A percentile compares a stretch with the other conserved stretches of the same genome.
These are phyloP conservation scores for Fulmarus glacialis DNA, from an alignment of 2,113 vertebrate genomes.

Conservation along the genomic window DNA sequence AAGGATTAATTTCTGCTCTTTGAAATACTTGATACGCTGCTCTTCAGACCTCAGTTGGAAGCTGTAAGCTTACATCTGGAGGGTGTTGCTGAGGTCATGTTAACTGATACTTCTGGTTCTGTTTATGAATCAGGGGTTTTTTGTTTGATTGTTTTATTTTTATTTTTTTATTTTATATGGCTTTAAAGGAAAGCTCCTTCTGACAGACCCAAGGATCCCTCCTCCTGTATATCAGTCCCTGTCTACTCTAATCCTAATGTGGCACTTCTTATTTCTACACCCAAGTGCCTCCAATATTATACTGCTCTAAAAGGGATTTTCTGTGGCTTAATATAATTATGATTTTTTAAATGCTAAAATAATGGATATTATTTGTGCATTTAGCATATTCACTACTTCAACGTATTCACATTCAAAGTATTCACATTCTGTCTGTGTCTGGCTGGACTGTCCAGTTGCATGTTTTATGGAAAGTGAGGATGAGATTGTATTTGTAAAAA, in stretches of 20 bases:
- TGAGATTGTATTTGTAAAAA: conserved; percentile 66
- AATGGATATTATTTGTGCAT: conserved; percentile 18
- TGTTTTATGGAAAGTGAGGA: conserved; percentile 73
- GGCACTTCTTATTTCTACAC: background rate
- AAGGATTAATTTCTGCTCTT: background rate
- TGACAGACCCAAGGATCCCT: conserved; percentile 9
- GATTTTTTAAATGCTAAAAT: conserved; percentile 10
- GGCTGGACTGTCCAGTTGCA: conserved; percentile 67
- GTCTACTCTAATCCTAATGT: background rate
- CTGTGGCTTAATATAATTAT: background rate
- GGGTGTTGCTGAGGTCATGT: background rate
- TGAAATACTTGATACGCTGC: conserved; percentile 13
- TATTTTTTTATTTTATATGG: background rate
- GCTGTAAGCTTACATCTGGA: background rate
- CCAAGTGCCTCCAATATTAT: background rate
- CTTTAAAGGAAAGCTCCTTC: background rate
- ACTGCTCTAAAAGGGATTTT: background rate
- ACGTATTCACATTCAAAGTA: conserved; percentile 75
- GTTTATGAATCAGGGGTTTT: background rate
- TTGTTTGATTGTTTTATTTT: background rate
- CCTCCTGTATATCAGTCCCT: background rate
- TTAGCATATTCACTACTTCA: conserved; percentile 50
- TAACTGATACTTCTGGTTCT: background rate
- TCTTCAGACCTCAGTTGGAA: background rate
- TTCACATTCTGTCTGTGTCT: conserved; percentile 39